Conservation (phyloP, 2,797 vertebrate species). For the Nannoperca australis region DNA sequence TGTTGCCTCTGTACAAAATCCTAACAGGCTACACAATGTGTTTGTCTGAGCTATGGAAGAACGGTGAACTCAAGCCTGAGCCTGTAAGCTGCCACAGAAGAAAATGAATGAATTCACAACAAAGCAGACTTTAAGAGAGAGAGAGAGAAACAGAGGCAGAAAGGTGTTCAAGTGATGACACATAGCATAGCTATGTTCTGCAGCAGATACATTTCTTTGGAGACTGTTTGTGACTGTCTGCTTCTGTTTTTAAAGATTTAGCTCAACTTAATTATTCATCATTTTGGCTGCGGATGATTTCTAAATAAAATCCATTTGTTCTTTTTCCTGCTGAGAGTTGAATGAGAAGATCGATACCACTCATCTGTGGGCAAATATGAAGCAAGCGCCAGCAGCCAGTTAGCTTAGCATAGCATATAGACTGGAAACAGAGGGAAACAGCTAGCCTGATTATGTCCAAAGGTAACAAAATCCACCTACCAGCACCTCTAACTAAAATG, state of each 20-base stretch:
- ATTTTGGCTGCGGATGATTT: not conserved
- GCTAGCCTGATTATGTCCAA: not conserved
- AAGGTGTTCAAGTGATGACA: constrained; percentile 44
- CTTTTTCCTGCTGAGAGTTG: not conserved
- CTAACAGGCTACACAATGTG: constrained; percentile 71
- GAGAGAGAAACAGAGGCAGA: constrained; percentile 29
- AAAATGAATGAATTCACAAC: constrained; percentile 72
- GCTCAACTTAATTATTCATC: constrained; percentile 13
- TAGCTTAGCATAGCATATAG: not conserved
- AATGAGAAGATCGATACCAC: not conserved
- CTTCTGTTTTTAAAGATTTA: not conserved
- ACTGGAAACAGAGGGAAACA: not conserved
- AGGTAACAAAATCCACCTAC: not conserved
- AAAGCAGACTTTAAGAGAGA: constrained; percentile 52
- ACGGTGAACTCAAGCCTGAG: constrained; percentile 74
- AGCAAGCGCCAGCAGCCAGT: not conserved
- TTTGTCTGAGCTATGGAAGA: constrained; percentile 71
- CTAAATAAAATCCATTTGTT: not conserved
- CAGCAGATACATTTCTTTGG: constrained; percentile 42
- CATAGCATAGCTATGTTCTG: constrained; percentile 15
- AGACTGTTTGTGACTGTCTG: constrained; percentile 22
- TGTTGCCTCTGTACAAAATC: constrained; percentile 72
- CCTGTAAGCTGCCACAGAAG: constrained; percentile 68
- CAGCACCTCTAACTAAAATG: not conserved
- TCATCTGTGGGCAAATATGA: not conserved